Base-by-base conservation (phyloP, 2,888 invertebrate species). In the Sepiola atlantica region DNA sequence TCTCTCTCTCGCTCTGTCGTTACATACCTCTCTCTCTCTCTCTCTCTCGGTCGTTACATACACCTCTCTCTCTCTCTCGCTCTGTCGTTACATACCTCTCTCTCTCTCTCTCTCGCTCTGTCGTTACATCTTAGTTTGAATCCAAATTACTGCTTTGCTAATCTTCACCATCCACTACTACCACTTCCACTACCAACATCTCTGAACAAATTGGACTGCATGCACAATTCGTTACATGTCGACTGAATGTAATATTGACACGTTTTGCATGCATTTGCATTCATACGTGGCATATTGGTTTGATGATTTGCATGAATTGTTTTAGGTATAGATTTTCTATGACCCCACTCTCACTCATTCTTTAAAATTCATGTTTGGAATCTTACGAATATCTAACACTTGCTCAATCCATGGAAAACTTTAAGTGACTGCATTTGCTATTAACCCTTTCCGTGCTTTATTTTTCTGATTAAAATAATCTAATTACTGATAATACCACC, bases 121-220 rank as follows among this genome's bases (percentile, higher is more conserved):
- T 4, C 45, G 77, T n/a, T n/a, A n/a, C 77, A n/a, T 77, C n/a
- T n/a, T 77, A 77, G 77, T 12, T 77, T n/a, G 21, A n/a, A 32
- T 77, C n/a, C 32, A 77, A 77, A 55, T n/a, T 55, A n/a, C 55
- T 92, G 92, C 92, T 92, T 92, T 92, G 92, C 92, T 92, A 92
- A 92, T 18, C 92, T 92, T 92, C 92, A 45, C 54, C 92, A 55
- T n/a, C 92, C n/a, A 45, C 55, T 10, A 55, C 92, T 54, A 55
- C n/a, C 54, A 28, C 90, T 90, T 16, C 90, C 35, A 90, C 91
- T 91, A 92, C 54, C 55, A 55, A 55, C 45, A 77, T 91, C 91
- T 91, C 28, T 35, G 91, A 91, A 45, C 10, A 35, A 35, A n/a
- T 54, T 24, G 35, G 54, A 54, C 45, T 45, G 91, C 91, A 91